Percentiles rank a stretch among this genome's conserved stretches.
Evolutionary conservation across 2,888 invertebrate genomes (phyloP).

Genomic region (Tupiocoris notatus): DNA sequence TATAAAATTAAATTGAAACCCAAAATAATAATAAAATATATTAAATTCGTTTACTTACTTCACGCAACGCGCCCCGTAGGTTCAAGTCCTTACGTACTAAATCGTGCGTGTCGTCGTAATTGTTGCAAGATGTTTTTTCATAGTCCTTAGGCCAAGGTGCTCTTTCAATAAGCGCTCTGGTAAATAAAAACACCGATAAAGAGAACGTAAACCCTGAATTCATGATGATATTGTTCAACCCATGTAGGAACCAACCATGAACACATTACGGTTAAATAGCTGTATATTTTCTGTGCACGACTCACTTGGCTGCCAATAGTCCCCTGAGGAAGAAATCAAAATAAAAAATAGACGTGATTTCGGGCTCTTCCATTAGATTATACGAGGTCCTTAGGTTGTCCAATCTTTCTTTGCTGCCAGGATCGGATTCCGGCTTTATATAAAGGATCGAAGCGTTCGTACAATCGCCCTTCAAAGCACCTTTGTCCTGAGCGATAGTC

Average conservation of each 20-base stretch:
- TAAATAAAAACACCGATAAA: too few species aligned
- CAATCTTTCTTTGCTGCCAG: conserved; percentile 67
- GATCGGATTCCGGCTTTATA: conserved; percentile 69
- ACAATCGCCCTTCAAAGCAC: conserved; percentile 71
- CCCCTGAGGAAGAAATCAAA: conserved; percentile 78
- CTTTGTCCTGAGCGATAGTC: conserved; percentile 67
- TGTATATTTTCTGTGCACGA: too few species aligned
- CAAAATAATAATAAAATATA: too few species aligned
- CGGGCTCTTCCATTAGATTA: conserved; percentile 58
- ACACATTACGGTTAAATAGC: too few species aligned
- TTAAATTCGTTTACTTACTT: conserved; percentile 56
- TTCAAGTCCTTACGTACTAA: conserved; percentile 68
- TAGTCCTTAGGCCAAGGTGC: conserved; percentile 71
- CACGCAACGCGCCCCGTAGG: conserved; percentile 66
- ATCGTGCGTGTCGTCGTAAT: conserved; percentile 73
- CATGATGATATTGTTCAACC: too few species aligned
- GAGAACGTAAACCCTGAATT: too few species aligned
- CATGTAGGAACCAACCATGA: too few species aligned
- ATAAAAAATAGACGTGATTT: conserved; percentile 80
- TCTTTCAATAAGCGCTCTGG: conserved; percentile 57
- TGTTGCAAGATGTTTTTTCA: conserved; percentile 73
- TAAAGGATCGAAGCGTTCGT: conserved; percentile 75
- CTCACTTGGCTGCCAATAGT: conserved; percentile 71
- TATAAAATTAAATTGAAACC: too few species aligned
- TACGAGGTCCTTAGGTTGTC: conserved; percentile 69